Evolutionary conservation across 2,888 invertebrate genomes (phyloP).

Genomic region (Phymatocera aterrima): DNA sequence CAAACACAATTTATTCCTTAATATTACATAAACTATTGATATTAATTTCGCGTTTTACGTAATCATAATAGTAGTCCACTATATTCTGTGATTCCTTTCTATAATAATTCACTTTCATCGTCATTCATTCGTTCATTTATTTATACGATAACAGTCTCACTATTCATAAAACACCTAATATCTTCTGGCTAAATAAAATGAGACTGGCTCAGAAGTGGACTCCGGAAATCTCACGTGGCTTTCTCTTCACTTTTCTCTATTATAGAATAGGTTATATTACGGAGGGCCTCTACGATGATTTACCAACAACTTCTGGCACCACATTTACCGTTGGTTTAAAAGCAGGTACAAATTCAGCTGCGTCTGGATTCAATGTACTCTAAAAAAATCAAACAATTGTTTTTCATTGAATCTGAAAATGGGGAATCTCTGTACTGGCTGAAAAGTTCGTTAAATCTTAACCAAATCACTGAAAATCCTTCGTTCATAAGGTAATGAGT

Average conservation of each 20-base stretch:
- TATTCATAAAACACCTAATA: constrained; percentile 40
- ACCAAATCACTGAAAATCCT: too few relatives aligned
- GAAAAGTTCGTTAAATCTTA: too few relatives aligned
- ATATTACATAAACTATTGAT: constrained; percentile 57
- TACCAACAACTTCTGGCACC: constrained; percentile 65
- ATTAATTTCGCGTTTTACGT: constrained; percentile 54
- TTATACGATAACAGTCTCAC: constrained; percentile 54
- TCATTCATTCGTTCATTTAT: constrained; percentile 55
- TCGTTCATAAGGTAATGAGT: too few relatives aligned
- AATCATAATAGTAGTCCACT: constrained; percentile 51
- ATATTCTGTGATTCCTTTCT: too few relatives aligned
- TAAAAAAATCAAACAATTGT: constrained; percentile 73
- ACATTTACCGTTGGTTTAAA: constrained; percentile 66
- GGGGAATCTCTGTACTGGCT: neutral
- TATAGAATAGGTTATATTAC: constrained; percentile 56
- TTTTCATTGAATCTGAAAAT: neutral
- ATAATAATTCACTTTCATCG: too few relatives aligned
- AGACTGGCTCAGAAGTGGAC: constrained; percentile 55
- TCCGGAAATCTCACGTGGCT: constrained; percentile 61
- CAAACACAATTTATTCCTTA: constrained; percentile 50
- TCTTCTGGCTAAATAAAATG: constrained; percentile 49
- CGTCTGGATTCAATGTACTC: constrained; percentile 89
- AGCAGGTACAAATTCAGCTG: constrained; percentile 89
- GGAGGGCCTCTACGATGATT: constrained; percentile 70
- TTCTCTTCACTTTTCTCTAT: constrained; percentile 52